A percentile compares a stretch with the other conserved stretches of the same genome.
Evolutionary conservation across 2,797 vertebrate genomes (phyloP).

Genomic region (Miichthys miiuy): DNA sequence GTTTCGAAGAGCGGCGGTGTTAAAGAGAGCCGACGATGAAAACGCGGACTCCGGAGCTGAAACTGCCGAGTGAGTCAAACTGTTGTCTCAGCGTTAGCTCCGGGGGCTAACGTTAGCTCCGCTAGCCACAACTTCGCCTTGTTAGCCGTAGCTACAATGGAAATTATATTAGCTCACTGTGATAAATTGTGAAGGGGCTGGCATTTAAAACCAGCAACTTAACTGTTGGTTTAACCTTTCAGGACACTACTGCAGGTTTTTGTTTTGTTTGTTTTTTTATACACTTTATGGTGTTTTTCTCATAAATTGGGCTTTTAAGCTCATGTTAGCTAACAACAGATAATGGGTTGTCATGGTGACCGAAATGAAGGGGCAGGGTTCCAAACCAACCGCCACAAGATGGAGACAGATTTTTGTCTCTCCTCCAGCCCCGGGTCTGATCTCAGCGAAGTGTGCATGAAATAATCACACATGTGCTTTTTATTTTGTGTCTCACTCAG

Average conservation of each 20-base stretch:
- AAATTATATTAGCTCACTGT: constrained; percentile 8
- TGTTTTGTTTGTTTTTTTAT: neutral
- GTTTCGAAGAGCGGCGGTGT: constrained; percentile 53
- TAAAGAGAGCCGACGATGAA: constrained; percentile 70
- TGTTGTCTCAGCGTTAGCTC: constrained; percentile 57
- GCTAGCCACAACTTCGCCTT: constrained; percentile 40
- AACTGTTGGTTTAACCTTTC: neutral
- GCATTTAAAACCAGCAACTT: neutral
- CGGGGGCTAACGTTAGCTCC: constrained; percentile 50
- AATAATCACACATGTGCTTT: constrained; percentile 5
- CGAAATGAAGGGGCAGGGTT: constrained; percentile 50
- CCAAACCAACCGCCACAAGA: constrained; percentile 73
- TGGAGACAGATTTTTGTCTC: constrained; percentile 75
- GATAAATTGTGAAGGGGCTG: neutral
- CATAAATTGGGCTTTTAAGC: constrained; percentile 17
- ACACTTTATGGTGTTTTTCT: neutral
- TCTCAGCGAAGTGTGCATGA: neutral
- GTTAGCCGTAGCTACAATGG: constrained; percentile 25
- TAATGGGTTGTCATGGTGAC: constrained; percentile 82
- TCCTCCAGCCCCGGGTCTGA: constrained; percentile 6
- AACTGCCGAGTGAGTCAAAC: constrained; percentile 81
- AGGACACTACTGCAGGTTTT: rapidly evolving
- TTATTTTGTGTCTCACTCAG: constrained; percentile 59
- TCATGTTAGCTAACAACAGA: constrained; percentile 64
- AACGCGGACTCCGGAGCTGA: constrained; percentile 81